A percentile compares a stretch with the other conserved stretches of the same genome.
phyloP scores from a whole-genome alignment of 2,113 vertebrate species.

The Synchiropus splendidus region DNA sequence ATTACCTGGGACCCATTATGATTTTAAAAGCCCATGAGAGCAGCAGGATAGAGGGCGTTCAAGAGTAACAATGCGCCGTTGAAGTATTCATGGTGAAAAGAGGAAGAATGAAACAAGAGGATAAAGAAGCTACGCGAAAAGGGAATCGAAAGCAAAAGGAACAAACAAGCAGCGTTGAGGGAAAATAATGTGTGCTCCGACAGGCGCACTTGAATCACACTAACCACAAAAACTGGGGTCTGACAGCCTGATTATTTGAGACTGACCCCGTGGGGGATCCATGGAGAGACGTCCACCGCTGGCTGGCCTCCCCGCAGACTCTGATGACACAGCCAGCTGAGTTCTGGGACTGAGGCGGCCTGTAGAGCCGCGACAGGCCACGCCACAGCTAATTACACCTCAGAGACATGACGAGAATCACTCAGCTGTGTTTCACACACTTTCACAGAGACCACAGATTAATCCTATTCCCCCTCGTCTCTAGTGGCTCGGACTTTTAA shows the following conservation, averaged over 20 bases:
- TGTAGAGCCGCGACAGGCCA: conserved; percentile 35
- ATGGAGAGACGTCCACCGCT: conserved; percentile 6
- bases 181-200: neutral
- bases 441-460: conserved; percentile 16
- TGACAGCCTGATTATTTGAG: conserved; percentile 23
- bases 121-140: neutral
- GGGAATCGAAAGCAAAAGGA: neutral
- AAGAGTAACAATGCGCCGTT: too few species aligned
- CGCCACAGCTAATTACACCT: conserved; percentile 49
- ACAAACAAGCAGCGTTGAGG: too few species aligned
- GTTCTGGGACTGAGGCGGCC: conserved; percentile 32
- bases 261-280: conserved; percentile 17
- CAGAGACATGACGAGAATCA: conserved; percentile 48
- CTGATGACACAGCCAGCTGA: conserved; percentile 22
- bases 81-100: too few species aligned
- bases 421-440: conserved; percentile 34
- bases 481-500: conserved; percentile 31
- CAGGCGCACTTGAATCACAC: conserved; percentile 3
- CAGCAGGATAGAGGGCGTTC: too few species aligned
- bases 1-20: too few species aligned
- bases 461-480: conserved; percentile 31
- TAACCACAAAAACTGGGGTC: conserved; percentile 6
- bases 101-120: neutral
- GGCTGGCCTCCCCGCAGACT: conserved; percentile 19
- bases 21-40: too few species aligned